Evolutionary conservation across 1,140 invertebrate species (phyloP), one percentile per base, ranked within the genome.

Genomic region (Himalopsyche phryganea): DNA sequence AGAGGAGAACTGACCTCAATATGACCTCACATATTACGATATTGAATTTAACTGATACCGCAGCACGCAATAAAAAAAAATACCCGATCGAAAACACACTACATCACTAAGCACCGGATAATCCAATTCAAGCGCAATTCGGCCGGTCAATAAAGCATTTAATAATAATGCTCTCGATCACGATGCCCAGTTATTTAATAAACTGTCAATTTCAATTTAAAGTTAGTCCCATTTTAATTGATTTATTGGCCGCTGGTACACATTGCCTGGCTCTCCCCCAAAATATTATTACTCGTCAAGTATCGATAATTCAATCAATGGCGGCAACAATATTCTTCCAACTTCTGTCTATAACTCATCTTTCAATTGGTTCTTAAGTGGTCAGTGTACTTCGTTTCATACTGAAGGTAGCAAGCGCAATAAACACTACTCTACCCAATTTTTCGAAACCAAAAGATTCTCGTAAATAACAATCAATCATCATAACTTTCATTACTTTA

Each of bases 141-240:
- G 32, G 40, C 41, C 49, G 49, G 41, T 53, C 58, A 48, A 60
- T 60, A 58, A 44, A 58, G 42, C 48, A 47, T 50, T 42, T 28
- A 28, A 28, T 28, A 28, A 28, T 28, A 18, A 6, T 15, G 17
- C 53, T 33, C 35, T 46, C 45, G 38, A 57, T 57, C 23, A 28
- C 9, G 23, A 28, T 28, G 23, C 23, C 23, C 23, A 50, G 61
- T 63, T 63, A 63, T 63, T 63, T 57, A 63, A 63, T 63, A 63
- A 59, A 63, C 56, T 63, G 61, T 63, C 61, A 63, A 63, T 63
- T 63, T 55, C 54, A 62, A 62, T 62, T 52, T 54, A 62, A 62
- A 58, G 60, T 58, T 62, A 50, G 60, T 63, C 61, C 61, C 61
- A 51, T 63, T 63, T 63, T 63, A 63, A 63, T 63, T 63, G 61